These are phyloP conservation scores for Maniola hyperantus DNA, from an alignment of 2,888 invertebrate genomes.

Conservation along the genomic window DNA sequence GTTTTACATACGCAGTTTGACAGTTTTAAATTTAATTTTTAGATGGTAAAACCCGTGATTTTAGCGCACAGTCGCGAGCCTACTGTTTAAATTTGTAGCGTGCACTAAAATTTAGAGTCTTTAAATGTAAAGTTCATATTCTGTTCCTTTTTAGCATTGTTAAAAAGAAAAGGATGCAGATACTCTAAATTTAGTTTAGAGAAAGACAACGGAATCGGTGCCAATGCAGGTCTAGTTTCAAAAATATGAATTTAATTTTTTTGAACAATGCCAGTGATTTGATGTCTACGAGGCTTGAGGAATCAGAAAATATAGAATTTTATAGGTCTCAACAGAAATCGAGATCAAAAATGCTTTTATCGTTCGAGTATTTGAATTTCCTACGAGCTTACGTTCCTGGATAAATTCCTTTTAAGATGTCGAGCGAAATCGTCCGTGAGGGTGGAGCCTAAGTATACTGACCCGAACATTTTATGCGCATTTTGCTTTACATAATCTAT, in stretches of 20 bases:
- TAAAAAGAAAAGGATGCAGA: too few species aligned
- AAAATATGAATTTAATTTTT: neutral
- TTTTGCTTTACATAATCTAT: slow-evolving; percentile 41
- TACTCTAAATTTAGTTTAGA: too few species aligned
- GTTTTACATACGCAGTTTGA: too few species aligned
- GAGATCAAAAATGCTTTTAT: slow-evolving; percentile 67
- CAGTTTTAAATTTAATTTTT: too few species aligned
- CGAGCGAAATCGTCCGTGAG: slow-evolving; percentile 53
- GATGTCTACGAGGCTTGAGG: slow-evolving; percentile 21
- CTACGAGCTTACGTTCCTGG: slow-evolving; percentile 57
- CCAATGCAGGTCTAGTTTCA: neutral
- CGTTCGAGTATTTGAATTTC: slow-evolving; percentile 69
- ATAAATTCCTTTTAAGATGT: slow-evolving; percentile 64
- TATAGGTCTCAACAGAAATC: slow-evolving; percentile 58
- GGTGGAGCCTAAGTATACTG: slow-evolving; percentile 55
- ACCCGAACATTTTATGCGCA: slow-evolving; percentile 49
- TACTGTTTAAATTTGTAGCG: too few species aligned
- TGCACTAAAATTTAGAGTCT: too few species aligned
- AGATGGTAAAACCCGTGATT: too few species aligned
- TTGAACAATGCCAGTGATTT: neutral
- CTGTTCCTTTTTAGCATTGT: too few species aligned
- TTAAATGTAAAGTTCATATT: too few species aligned
- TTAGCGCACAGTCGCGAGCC: too few species aligned
- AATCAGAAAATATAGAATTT: slow-evolving; percentile 58
- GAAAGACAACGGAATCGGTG: too few species aligned